Base-by-base conservation (phyloP, 2,113 vertebrate species). In the Psittacus erithacus region DNA sequence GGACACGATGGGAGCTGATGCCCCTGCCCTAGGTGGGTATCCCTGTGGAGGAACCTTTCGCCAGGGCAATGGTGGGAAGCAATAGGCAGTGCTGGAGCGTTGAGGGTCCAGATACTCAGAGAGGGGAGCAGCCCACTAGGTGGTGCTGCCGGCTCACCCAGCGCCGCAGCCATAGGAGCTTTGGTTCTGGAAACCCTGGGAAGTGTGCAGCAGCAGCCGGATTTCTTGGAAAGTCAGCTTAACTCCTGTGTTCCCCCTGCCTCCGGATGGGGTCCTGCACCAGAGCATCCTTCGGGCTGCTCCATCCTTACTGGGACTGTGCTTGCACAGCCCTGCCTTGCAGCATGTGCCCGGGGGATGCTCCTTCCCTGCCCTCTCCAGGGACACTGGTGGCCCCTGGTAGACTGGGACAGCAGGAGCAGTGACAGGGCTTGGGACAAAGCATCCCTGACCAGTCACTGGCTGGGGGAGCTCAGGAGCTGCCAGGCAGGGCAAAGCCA, bases 41-140 rank as follows among this genome's bases (percentile, higher is more conserved):
- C 52, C 28, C 17, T 25, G 5, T 2, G 7, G 43, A 11, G 44
- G 19, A 57, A 8, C 33, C 2, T 17, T 49, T 24, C 7, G 1
- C 18, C 63, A 1, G 13, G 50, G 41, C 10, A 19, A 38, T 10
- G 38, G 5, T 62, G 35, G 59, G 17, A 2, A 38, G 53, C 4
- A 11, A 11, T 17, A 44, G 19, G 74, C 24, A 9, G 10, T 17
- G 15, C 10, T 15, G 31, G 77, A 35, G 33, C 13, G 6, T 15
- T 59, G 33, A 23, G 70, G 64, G 41, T 16, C 12, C 6, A 1
- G 83, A 16, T 44, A 2, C 15, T 0, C 11, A 5, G 20, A 10
- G 25, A 7, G 8, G 85, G 74, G 27, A 38, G 74, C 75, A 4
- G 27, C 92, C 97, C 98, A 53, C 97, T 96, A 98, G 98, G 80